A percentile compares a stretch with the other conserved stretches of the same genome.
These are phyloP conservation scores for Caenorhabditis zanzibari DNA, from an alignment of 2,888 invertebrate species.

Conservation along the genomic window DNA sequence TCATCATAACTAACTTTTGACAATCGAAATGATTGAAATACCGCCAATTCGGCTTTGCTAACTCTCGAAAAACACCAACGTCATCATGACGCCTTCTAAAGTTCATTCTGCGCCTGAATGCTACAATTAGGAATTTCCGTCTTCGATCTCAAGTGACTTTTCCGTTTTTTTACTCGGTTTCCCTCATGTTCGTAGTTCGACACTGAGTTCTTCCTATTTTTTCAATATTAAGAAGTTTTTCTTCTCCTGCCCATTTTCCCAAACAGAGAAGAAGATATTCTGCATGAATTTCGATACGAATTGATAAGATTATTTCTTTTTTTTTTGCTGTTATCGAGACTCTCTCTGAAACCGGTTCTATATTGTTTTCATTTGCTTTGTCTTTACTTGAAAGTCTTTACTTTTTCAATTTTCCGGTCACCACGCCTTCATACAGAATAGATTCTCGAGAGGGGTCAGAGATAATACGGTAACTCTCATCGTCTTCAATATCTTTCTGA, in stretches of 20 bases:
- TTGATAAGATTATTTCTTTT: conserved; percentile 30
- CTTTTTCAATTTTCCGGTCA: conserved; percentile 27
- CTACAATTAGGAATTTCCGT: conserved; percentile 40
- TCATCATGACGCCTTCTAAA: conserved; percentile 41
- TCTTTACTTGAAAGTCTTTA: conserved; percentile 26
- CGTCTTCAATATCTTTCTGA: conserved; percentile 16
- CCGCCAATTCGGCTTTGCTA: not conserved
- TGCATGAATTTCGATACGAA: conserved; percentile 3
- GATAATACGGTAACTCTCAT: conserved; percentile 3
- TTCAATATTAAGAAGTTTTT: not conserved
- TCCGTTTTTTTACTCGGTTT: conserved; percentile 20
- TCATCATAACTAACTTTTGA: too few relatives aligned
- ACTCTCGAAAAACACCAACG: conserved; percentile 23
- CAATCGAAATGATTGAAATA: too few relatives aligned
- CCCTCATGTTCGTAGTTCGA: not conserved
- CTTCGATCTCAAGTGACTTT: conserved; percentile 36
- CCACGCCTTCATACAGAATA: conserved; percentile 21
- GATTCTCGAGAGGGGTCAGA: conserved; percentile 2
- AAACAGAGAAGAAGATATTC: conserved; percentile 18
- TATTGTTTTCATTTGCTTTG: conserved; percentile 38
- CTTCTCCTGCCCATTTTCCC: not conserved
- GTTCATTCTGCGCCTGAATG: conserved; percentile 33
- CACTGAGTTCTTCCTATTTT: not conserved
- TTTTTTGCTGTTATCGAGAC: conserved; percentile 9
- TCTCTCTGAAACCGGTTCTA: conserved; percentile 40